phyloP scores from a whole-genome alignment of 2,113 vertebrate genomes.

The Pyrgilauda ruficollis region DNA sequence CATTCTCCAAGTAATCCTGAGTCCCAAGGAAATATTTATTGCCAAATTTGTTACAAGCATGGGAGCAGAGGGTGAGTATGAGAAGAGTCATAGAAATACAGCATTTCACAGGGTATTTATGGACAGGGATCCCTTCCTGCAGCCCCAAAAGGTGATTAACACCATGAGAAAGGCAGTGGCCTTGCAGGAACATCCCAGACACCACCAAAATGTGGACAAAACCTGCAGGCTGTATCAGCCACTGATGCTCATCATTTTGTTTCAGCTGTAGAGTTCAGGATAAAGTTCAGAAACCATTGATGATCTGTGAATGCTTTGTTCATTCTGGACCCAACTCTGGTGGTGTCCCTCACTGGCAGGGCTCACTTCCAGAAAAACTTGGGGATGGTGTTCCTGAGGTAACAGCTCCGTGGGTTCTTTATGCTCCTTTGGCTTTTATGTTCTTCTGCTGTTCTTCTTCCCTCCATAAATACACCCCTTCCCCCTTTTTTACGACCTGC shows the following conservation, averaged over 20 bases:
- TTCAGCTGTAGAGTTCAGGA: not conserved
- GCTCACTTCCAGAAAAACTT: not conserved
- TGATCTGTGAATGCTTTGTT: not conserved
- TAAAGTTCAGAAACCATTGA: not conserved
- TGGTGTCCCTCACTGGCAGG: not conserved
- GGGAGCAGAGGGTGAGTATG: not conserved
- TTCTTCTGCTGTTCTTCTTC: not conserved
- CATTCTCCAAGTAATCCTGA: not conserved
- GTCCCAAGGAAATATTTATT: not conserved
- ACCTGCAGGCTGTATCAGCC: accelerated
- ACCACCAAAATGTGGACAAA: not conserved
- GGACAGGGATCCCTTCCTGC: not conserved
- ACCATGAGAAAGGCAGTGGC: not conserved
- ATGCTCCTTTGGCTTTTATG: constrained; percentile 46
- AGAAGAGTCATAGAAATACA: not conserved
- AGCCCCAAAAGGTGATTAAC: not conserved
- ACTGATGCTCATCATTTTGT: not conserved
- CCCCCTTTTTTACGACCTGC: not conserved
- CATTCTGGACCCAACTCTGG: not conserved
- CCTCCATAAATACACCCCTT: constrained; percentile 13
- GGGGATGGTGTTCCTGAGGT: not conserved
- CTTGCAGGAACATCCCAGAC: not conserved
- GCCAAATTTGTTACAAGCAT: not conserved
- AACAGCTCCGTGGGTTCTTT: not conserved
- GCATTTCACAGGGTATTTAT: not conserved